phyloP scores from a whole-genome alignment of 2,797 vertebrate species.

The Pteronotus mesoamericanus region DNA sequence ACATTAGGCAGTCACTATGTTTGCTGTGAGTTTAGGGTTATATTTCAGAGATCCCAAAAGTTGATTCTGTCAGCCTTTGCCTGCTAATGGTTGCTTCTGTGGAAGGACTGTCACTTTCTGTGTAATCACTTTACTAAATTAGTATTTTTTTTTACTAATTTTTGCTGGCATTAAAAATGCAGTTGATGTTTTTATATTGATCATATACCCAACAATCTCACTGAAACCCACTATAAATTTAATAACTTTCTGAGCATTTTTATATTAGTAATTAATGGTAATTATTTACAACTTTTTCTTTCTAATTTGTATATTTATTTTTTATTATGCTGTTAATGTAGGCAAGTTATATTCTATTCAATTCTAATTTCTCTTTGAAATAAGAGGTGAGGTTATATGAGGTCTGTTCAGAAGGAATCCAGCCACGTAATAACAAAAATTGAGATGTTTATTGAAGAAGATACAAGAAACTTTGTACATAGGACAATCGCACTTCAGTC shows the following conservation, averaged over 20 bases:
- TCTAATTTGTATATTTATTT: not conserved
- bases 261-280: not conserved
- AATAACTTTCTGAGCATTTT: not conserved
- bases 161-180: not conserved
- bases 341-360: not conserved
- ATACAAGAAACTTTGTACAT: too few relatives aligned
- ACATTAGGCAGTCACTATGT: not conserved
- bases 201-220: not conserved
- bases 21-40: not conserved
- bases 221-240: not conserved
- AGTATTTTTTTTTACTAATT: not conserved
- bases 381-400: not conserved
- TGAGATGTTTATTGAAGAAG: too few relatives aligned
- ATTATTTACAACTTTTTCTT: not conserved
- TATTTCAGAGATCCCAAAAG: not conserved
- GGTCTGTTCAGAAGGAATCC: too few relatives aligned
- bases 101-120: not conserved
- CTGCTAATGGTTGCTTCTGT: not conserved
- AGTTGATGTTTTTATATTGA: not conserved
- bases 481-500: too few relatives aligned
- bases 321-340: not conserved
- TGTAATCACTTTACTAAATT: not conserved
- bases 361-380: not conserved
- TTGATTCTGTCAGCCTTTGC: not conserved
- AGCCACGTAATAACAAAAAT: too few relatives aligned